Conservation (phyloP, 2,888 invertebrate genomes). For the Dryocosmus kuriphilus region DNA sequence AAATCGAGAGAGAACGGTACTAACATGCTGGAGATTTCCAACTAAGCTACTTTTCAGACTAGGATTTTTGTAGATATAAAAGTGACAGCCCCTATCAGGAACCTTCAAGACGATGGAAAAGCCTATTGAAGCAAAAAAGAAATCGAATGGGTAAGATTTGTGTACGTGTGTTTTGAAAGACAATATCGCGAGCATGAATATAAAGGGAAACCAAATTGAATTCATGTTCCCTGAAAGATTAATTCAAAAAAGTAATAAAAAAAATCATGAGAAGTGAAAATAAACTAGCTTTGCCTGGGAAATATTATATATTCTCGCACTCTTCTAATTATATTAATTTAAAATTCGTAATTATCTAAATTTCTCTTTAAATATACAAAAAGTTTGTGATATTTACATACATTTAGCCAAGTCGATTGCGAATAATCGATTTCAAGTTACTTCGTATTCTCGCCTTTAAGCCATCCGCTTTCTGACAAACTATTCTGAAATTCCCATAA, state of each 20-base stretch:
- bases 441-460: neutral
- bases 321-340: neutral
- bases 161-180: conserved; percentile 22
- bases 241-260: neutral
- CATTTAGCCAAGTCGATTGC: neutral
- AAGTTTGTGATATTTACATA: neutral
- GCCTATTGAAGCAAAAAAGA: neutral
- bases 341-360: neutral
- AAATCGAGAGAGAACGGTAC: conserved; percentile 7
- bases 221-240: neutral
- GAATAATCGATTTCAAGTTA: neutral
- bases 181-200: neutral
- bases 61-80: neutral
- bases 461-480: neutral
- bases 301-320: neutral
- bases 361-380: neutral
- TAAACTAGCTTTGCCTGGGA: neutral
- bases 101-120: neutral
- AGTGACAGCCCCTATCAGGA: conserved; percentile 15
- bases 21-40: neutral
- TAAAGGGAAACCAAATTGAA: neutral
- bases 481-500: neutral
- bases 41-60: neutral
- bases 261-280: neutral
- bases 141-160: conserved; percentile 1